Evolutionary conservation across 1,140 invertebrate genomes (phyloP), one percentile per base, ranked within the genome.

Genomic region (Argopecten irradians): DNA sequence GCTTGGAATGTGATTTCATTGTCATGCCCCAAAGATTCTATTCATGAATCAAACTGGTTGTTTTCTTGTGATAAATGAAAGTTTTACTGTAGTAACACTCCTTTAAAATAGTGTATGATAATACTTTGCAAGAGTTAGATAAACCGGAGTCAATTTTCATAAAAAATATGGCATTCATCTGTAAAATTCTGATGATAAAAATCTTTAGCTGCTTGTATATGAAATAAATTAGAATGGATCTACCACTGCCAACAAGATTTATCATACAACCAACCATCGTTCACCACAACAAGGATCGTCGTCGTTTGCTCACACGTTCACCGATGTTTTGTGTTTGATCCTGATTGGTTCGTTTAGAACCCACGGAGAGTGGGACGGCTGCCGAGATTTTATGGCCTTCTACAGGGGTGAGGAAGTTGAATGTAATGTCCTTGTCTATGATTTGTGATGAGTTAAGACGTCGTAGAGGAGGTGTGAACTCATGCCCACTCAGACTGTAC

Each of bases 401-500:
- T 2, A 71, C 55, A 28, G 87, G 83, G 7, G 89, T 86, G 41
- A 89, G 91, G 84, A 92, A 92, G 84, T 92, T 92, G 55, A 93
- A 90, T 28, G 91, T 89, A 32, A 93, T 91, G 22, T 93, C 93
- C 9, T 90, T 88, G 83, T 93, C 92, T 1, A 92, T 83, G 84
- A 39, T 88, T 82, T 90, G 88, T 7, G 90, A 89, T 13, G 41
- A 88, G 16, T 89, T 87, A 34, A 83, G 55, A 28, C 34, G 33
- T 8, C 84, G n/a, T 34, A 87, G 34, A n/a, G 86, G 39, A 34
- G 82, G 43, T 1, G 86, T 83, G 14, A 87, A 71, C 34, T 87
- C 82, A 2, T 36, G 35, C 0, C 46, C 86, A 34, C 35, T 34
- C 14, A 84, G 9, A 34, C 16, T 36, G 16, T 84, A 36, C 13